phyloP scores from a whole-genome alignment of 2,888 invertebrate genomes.

The Catocala fraxini region DNA sequence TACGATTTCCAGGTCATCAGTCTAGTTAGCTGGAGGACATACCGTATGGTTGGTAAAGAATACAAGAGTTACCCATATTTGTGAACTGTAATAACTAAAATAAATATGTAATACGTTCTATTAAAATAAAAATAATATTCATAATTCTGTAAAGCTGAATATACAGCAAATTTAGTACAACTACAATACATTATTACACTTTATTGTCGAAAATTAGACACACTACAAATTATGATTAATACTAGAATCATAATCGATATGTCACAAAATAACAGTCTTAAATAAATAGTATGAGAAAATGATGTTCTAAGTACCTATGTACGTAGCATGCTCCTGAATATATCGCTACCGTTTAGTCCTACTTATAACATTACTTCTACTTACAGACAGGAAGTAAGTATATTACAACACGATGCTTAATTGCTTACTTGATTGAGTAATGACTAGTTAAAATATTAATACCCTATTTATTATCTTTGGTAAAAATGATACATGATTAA shows the following conservation, averaged over 20 bases:
- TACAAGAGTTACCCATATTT: no score
- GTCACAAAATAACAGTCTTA: conserved; percentile 42
- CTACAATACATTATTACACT: conserved; percentile 34
- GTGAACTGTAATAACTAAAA: no score
- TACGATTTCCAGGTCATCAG: no score
- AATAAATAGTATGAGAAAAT: conserved; percentile 24
- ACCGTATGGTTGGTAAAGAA: no score
- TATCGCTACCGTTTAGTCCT: conserved; percentile 9
- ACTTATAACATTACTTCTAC: conserved; percentile 16
- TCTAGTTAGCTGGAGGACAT: no score
- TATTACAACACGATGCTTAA: conserved; percentile 27
- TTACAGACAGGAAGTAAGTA: conserved; percentile 18
- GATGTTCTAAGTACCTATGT: conserved; percentile 43
- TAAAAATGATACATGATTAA: not conserved
- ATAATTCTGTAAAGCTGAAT: conserved; percentile 29
- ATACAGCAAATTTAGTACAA: conserved; percentile 30
- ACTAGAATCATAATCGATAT: conserved; percentile 30
- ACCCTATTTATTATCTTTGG: conserved; percentile 39
- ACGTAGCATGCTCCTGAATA: conserved; percentile 21
- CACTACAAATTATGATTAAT: conserved; percentile 28
- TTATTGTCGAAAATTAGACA: conserved; percentile 50
- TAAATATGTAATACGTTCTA: not conserved
- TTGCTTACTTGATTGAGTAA: conserved; percentile 28
- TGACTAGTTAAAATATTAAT: conserved; percentile 41
- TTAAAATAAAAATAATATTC: not conserved